A percentile compares a stretch with the other conserved stretches of the same genome.
These are phyloP conservation scores for Drosophila mimica DNA, from an alignment of 2,888 invertebrate species.

Conservation along the genomic window DNA sequence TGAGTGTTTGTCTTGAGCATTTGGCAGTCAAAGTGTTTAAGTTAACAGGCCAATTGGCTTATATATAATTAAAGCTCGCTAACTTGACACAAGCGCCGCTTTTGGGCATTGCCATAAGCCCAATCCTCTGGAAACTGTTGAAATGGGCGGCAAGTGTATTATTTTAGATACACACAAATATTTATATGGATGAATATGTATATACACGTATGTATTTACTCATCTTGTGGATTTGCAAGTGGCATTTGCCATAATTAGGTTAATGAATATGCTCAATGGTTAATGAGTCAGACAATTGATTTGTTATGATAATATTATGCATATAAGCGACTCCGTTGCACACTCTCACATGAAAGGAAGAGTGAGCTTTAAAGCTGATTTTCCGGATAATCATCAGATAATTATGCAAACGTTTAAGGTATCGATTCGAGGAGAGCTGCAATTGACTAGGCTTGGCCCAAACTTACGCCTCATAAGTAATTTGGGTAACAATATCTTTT, in stretches of 20 bases:
- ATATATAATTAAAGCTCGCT: slow-evolving; percentile 70
- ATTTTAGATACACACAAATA: slow-evolving; percentile 24
- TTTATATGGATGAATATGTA: slow-evolving; percentile 1
- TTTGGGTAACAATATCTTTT: neutral
- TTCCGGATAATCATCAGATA: slow-evolving; percentile 5
- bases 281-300: slow-evolving; percentile 52
- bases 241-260: slow-evolving; percentile 50
- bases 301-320: slow-evolving; percentile 40
- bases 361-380: slow-evolving; percentile 3
- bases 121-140: slow-evolving; percentile 23
- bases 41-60: slow-evolving; percentile 57
- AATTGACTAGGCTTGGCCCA: neutral
- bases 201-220: slow-evolving; percentile 15
- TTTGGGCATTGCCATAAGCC: slow-evolving; percentile 26
- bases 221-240: slow-evolving; percentile 37
- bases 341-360: neutral
- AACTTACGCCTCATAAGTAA: too few relatives aligned
- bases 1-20: slow-evolving; percentile 26
- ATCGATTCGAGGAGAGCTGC: neutral
- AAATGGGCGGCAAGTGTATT: slow-evolving; percentile 33
- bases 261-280: slow-evolving; percentile 53
- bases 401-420: slow-evolving; percentile 7
- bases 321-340: slow-evolving; percentile 13
- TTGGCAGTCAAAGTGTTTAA: slow-evolving; percentile 64
- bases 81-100: slow-evolving; percentile 15